Evolutionary conservation across 2,888 invertebrate genomes (phyloP).

Genomic region (Scaptomyza caliginosa): DNA sequence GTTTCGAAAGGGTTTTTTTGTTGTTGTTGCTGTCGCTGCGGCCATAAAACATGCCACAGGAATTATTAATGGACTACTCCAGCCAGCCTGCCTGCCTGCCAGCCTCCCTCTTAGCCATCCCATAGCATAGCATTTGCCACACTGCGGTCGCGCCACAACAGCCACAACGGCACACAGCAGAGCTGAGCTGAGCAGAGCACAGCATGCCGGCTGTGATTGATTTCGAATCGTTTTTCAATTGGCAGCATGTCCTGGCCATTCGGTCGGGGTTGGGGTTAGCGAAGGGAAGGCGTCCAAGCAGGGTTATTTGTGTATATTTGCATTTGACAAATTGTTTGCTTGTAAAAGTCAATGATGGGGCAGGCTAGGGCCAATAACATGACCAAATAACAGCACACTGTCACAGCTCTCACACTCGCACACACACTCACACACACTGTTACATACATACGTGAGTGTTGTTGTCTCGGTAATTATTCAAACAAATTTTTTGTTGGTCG

Average conservation of each 20-base stretch:
- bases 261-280: not conserved
- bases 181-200: constrained; percentile 2
- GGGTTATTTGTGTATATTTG: constrained; percentile 79
- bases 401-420: constrained; percentile 4
- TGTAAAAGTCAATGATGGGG: constrained; percentile 69
- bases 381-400: constrained; percentile 24
- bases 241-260: constrained; percentile 44
- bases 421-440: not conserved
- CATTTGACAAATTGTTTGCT: constrained; percentile 79
- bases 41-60: constrained; percentile 76
- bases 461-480: constrained; percentile 76
- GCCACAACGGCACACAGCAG: constrained; percentile 4
- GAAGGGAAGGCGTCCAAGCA: constrained; percentile 27
- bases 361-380: constrained; percentile 61
- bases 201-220: constrained; percentile 68
- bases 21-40: constrained; percentile 31
- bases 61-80: constrained; percentile 75
- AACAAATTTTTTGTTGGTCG: constrained; percentile 65
- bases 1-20: constrained; percentile 50
- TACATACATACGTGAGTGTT: constrained; percentile 30
- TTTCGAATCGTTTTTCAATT: constrained; percentile 80
- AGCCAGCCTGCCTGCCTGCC: constrained; percentile 30
- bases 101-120: not conserved
- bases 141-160: constrained; percentile 43
- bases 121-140: constrained; percentile 19